A percentile compares a stretch with the other conserved stretches of the same genome.
phyloP scores from a whole-genome alignment of 2,888 invertebrate species.

The Morpho helenor region DNA sequence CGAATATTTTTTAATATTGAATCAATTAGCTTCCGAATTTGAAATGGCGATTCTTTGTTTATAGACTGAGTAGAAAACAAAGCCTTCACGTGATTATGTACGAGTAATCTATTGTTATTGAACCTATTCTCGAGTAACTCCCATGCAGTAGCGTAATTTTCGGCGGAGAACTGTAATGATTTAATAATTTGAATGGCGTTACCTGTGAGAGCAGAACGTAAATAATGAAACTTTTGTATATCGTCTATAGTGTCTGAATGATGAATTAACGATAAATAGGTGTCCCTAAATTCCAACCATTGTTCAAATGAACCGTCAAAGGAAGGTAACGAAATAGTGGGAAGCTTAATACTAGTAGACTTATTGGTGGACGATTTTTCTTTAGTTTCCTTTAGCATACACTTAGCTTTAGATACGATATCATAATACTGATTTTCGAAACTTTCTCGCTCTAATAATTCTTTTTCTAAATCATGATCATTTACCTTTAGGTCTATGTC shows the following conservation, averaged over 20 bases:
- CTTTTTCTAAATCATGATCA: too few relatives aligned
- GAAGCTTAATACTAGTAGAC: slow-evolving; percentile 1
- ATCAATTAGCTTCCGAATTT: too few relatives aligned
- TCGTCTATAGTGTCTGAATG: background rate
- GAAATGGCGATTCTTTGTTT: too few relatives aligned
- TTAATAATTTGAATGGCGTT: too few relatives aligned
- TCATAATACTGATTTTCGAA: too few relatives aligned
- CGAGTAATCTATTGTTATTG: slow-evolving; percentile 5
- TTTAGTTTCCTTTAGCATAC: too few relatives aligned
- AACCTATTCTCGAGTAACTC: background rate
- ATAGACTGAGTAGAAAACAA: slow-evolving; percentile 12
- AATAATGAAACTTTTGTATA: slow-evolving; percentile 31
- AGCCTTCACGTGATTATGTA: slow-evolving; percentile 19
- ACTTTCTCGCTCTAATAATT: too few relatives aligned
- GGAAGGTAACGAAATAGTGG: slow-evolving; percentile 15
- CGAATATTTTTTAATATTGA: too few relatives aligned
- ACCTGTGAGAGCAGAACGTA: slow-evolving; percentile 11
- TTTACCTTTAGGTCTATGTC: too few relatives aligned
- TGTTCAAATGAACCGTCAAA: slow-evolving; percentile 20
- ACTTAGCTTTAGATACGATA: too few relatives aligned
- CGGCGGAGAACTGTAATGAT: background rate
- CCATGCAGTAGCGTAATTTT: background rate
- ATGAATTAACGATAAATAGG: background rate
- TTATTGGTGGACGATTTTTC: too few relatives aligned
- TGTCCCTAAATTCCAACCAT: slow-evolving; percentile 10